Evolutionary conservation across 2,888 invertebrate genomes (phyloP).

Genomic region (Caenorhabditis becei): DNA sequence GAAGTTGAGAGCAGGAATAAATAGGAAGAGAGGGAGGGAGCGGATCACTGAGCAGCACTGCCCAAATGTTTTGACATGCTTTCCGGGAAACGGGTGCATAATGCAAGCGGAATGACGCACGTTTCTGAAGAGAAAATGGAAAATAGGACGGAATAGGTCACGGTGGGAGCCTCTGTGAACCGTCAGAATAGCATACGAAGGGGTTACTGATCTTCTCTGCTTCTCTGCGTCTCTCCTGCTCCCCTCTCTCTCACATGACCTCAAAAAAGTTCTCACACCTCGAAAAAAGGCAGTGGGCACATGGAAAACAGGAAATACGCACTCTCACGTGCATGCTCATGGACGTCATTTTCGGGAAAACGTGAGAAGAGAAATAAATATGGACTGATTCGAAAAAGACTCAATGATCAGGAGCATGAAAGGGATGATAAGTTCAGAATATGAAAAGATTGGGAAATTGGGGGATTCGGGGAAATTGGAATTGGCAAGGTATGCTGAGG

Average conservation of each 20-base stretch:
- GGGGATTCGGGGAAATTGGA: too few species aligned
- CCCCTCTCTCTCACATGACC: slow-evolving; percentile 15
- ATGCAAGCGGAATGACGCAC: slow-evolving; percentile 27
- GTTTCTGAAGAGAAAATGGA: slow-evolving; percentile 10
- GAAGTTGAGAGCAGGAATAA: slow-evolving; percentile 18
- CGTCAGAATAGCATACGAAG: background rate
- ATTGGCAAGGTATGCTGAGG: too few species aligned
- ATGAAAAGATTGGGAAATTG: background rate
- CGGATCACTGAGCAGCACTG: slow-evolving; percentile 43
- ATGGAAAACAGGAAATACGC: slow-evolving; percentile 41
- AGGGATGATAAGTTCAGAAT: background rate
- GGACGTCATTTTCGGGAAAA: slow-evolving; percentile 38
- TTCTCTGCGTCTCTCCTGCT: background rate
- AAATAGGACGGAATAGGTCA: background rate
- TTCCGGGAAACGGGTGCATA: slow-evolving; percentile 36
- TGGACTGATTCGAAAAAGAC: slow-evolving; percentile 12
- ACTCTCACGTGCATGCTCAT: slow-evolving; percentile 32
- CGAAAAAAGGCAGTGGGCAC: slow-evolving; percentile 6
- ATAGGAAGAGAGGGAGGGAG: background rate
- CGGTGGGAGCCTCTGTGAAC: background rate
- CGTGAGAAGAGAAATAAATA: slow-evolving; percentile 15
- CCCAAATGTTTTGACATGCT: slow-evolving; percentile 47
- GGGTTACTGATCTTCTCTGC: slow-evolving; percentile 17
- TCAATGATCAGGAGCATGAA: slow-evolving; percentile 19
- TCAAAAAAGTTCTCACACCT: slow-evolving; percentile 12